Evolutionary conservation across 1,140 invertebrate species (phyloP).

Genomic region (Panagrolaimus sp.): DNA sequence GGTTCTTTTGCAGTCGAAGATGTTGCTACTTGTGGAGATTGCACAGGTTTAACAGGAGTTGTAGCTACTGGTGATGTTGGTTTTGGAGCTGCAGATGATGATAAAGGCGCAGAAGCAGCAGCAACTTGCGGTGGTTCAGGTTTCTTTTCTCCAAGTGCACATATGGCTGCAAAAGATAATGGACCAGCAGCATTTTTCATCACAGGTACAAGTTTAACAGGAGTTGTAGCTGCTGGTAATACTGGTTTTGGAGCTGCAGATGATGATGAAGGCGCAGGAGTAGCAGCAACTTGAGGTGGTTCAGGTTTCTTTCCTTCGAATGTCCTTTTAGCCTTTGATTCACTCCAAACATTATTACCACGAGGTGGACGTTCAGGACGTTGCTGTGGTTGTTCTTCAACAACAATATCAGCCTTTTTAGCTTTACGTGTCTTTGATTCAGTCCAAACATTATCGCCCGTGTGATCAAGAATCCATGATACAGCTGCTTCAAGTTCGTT

Average conservation of each 20-base stretch:
- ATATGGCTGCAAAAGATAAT: constrained; percentile 17
- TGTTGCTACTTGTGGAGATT: not conserved
- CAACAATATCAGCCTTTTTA: constrained; percentile 15
- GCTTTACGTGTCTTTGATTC: constrained; percentile 17
- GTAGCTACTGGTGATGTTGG: not conserved
- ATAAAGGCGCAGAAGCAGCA: not conserved
- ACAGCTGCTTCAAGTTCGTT: constrained; percentile 22
- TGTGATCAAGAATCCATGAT: constrained; percentile 14
- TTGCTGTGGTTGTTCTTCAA: not conserved
- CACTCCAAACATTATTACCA: not conserved
- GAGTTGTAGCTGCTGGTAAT: too few species aligned
- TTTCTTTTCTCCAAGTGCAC: not conserved
- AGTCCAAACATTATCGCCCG: constrained; percentile 13
- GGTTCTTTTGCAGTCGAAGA: not conserved
- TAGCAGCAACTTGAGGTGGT: too few species aligned
- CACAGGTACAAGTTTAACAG: constrained; percentile 3
- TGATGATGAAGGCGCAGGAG: too few species aligned
- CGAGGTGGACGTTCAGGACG: constrained; percentile 5
- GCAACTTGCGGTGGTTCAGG: too few species aligned
- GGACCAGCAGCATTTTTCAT: constrained; percentile 22
- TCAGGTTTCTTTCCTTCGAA: too few species aligned
- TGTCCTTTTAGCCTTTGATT: too few species aligned
- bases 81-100: not conserved
- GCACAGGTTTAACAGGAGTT: not conserved
- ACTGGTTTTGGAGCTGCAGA: too few species aligned